Conservation (phyloP, 2,113 vertebrate genomes). For the Nibea coibor region DNA sequence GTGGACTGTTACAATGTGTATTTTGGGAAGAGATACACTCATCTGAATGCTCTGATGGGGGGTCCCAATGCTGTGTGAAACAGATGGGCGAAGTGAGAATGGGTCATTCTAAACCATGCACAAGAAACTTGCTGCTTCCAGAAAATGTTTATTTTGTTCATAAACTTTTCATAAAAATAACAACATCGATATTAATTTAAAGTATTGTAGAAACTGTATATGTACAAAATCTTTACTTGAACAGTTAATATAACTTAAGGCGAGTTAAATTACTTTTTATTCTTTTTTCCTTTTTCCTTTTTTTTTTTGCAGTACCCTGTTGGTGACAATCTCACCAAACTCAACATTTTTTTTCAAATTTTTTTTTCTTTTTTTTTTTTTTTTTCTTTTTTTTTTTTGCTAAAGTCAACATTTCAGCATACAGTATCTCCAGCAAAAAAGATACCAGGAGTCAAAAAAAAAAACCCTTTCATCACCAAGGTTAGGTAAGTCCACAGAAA, state of each 20-base stretch:
- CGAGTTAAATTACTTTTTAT: constrained; percentile 77
- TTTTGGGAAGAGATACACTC: constrained; percentile 57
- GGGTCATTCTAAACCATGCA: constrained; percentile 59
- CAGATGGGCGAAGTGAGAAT: constrained; percentile 28
- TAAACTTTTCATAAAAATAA: constrained; percentile 90
- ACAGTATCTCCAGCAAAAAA: constrained; percentile 69
- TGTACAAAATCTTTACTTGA: constrained; percentile 84
- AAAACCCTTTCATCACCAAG: constrained; percentile 57
- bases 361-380: background rate
- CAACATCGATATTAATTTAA: constrained; percentile 87
- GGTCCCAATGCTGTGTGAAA: background rate
- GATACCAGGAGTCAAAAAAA: constrained; percentile 58
- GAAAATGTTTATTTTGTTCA: constrained; percentile 86
- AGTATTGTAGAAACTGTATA: constrained; percentile 86
- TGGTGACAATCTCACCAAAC: constrained; percentile 75
- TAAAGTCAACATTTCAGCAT: constrained; percentile 77
- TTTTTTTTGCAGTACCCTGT: constrained; percentile 76
- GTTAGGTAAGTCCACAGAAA: constrained; percentile 74
- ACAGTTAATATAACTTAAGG: constrained; percentile 90
- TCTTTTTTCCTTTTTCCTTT: too few relatives aligned
- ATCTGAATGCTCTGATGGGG: constrained; percentile 19
- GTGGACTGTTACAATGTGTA: constrained; percentile 56
- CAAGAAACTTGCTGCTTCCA: constrained; percentile 67
- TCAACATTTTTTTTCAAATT: constrained; percentile 28
- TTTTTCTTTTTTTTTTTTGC: constrained; percentile 61